Conservation (phyloP, 2,888 invertebrate species). For the Choristoneura rosaceana region DNA sequence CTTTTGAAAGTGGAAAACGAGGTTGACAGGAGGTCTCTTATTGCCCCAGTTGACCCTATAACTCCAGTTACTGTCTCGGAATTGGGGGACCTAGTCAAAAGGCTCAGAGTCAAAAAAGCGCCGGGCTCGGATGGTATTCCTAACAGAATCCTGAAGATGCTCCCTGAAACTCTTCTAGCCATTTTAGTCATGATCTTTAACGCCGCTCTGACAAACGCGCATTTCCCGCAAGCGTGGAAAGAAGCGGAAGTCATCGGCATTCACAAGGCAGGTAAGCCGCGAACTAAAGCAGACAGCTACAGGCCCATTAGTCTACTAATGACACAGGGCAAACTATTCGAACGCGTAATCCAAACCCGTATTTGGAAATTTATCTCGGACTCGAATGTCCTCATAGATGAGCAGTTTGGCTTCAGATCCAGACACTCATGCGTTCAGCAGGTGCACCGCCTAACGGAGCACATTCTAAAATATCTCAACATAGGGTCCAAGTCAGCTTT, state of each 20-base stretch:
- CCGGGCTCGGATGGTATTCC: background rate
- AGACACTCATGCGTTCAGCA: conserved; percentile 23
- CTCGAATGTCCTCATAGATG: background rate
- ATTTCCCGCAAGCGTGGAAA: background rate
- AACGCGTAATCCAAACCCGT: background rate
- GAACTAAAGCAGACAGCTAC: background rate
- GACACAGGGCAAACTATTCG: conserved; percentile 20
- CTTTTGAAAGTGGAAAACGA: no score
- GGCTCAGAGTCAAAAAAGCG: background rate
- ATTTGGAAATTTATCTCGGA: background rate
- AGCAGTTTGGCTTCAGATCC: conserved; percentile 16
- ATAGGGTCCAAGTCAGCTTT: background rate
- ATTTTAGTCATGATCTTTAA: background rate
- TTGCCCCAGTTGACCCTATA: no score
- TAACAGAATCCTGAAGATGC: background rate
- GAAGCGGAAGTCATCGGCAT: background rate
- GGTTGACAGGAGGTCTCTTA: no score
- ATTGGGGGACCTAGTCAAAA: no score
- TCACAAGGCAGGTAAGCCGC: conserved; percentile 14
- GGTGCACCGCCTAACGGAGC: conserved; percentile 14
- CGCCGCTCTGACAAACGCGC: background rate
- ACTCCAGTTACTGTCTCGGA: background rate
- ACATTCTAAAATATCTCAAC: background rate
- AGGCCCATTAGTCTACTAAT: conserved; percentile 1
- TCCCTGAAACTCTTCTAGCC: background rate